These are phyloP conservation scores for Drymodes brunneopygia DNA, from an alignment of 2,113 vertebrate genomes.

Conservation along the genomic window DNA sequence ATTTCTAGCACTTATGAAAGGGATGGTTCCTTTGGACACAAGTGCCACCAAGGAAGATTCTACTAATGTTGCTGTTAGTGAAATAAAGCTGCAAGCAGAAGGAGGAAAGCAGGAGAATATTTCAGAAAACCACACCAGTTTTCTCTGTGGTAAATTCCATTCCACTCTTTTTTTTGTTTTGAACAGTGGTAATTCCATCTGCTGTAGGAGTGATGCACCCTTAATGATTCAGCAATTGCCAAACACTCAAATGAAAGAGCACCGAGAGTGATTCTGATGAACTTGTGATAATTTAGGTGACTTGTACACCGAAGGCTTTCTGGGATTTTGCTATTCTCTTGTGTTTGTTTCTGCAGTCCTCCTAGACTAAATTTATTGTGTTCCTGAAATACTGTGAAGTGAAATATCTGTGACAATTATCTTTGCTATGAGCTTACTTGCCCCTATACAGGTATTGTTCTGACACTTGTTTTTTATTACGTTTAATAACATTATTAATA, in stretches of 20 bases:
- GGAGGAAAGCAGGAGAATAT: constrained; percentile 22
- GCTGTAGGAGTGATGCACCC: neutral
- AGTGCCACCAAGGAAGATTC: constrained; percentile 9
- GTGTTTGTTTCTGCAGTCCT: neutral
- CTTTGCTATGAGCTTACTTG: neutral
- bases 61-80: neutral
- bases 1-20: constrained; percentile 23
- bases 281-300: neutral
- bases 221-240: neutral
- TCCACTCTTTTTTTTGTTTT: neutral
- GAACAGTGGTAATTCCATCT: neutral
- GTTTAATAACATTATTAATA: neutral
- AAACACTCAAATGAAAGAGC: neutral
- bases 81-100: constrained; percentile 33
- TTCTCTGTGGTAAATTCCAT: constrained; percentile 16
- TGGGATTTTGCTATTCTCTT: neutral
- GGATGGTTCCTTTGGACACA: neutral
- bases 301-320: neutral
- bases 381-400: neutral
- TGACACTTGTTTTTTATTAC: neutral
- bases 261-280: neutral
- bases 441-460: neutral
- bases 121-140: neutral
- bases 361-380: neutral
- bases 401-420: neutral